Base-by-base conservation (phyloP, 2,113 vertebrate genomes). In the Pedetes capensis region DNA sequence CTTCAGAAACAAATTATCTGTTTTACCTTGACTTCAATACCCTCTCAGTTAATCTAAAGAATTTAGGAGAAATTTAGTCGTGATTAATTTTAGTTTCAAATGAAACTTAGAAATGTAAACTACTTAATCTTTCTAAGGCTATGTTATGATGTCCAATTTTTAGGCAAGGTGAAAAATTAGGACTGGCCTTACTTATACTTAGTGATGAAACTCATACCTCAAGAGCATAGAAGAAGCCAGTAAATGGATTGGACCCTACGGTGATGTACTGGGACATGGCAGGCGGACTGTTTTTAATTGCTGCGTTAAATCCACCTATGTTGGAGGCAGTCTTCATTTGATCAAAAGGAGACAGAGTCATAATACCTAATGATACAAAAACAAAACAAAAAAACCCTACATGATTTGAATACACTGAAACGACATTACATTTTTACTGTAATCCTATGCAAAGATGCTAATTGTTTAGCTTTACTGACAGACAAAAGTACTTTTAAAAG, bases 291-390 rank as follows among this genome's bases (percentile, higher is more conserved):
- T 99, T 99, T 95, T 99, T 99, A 96, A 99, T 99, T 2, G 99
- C 97, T 53, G 99, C 99, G 87, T 99, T 99, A 97, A 99, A 99
- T 68, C 99, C 99, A 37, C 99, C 99, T 87, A 99, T 98, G 95
- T 99, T 97, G 72, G 99, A 99, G n/a, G 99, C 99, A 79, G 99
- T 99, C 98, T 99, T 99, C 99, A 99, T 99, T 98, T 99, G 99
- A 98, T 99, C 99, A 96, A 99, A 99, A 87, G 99, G 99, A 92
- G 98, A 99, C 82, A 99, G 98, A 11, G 99, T 99, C 99, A 99
- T 99, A 63, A 99, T 98, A 91, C 99, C 99, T 99, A 72, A 92
- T 13, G 74, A 55, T 47, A 66, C 72, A 88, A 29, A 61, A 34
- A 74, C 34, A 53, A 9, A 51, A 87, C 12, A 93, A 92, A 95